Evolutionary conservation across 30 jellyfish, hydroid and myxozoan species (phyloP).

Genomic region (Turritopsis rubra): DNA sequence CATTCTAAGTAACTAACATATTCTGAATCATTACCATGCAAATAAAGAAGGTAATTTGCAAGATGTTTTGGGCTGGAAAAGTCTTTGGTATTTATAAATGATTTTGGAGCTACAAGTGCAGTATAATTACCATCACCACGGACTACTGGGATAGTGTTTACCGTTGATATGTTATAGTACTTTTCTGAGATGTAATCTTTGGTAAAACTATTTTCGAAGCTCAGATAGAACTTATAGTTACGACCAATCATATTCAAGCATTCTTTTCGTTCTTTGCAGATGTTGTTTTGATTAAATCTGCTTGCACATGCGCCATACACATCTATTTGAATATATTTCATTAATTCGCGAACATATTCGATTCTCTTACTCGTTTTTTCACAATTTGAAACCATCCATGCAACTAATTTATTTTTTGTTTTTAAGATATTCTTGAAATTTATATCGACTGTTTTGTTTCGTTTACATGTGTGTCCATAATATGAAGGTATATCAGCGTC

Average conservation of each 20-base stretch:
- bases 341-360: constrained; percentile 44
- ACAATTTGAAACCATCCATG: constrained; percentile 14
- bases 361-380: constrained; percentile 23
- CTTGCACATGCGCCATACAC: constrained; percentile 64
- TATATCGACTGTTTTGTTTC: not conserved
- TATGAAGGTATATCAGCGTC: not conserved
- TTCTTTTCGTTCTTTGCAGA: constrained; percentile 23
- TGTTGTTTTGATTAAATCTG: constrained; percentile 33
- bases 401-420: not conserved
- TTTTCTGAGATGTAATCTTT: constrained; percentile 72
- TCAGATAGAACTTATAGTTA: constrained; percentile 53
- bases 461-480: not conserved
- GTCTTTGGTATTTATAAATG: constrained; percentile 41
- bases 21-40: constrained; percentile 33
- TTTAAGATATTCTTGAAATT: not conserved
- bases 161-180: constrained; percentile 52
- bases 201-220: constrained; percentile 60
- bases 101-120: constrained; percentile 45
- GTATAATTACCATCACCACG: constrained; percentile 61
- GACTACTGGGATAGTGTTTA: constrained; percentile 68
- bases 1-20: constrained; percentile 44
- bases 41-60: constrained; percentile 43
- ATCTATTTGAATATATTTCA: constrained; percentile 36
- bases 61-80: constrained; percentile 47
- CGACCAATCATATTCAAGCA: constrained; percentile 22